phyloP scores from a whole-genome alignment of 2,888 invertebrate genomes.

The Pachydiplax longipennis region DNA sequence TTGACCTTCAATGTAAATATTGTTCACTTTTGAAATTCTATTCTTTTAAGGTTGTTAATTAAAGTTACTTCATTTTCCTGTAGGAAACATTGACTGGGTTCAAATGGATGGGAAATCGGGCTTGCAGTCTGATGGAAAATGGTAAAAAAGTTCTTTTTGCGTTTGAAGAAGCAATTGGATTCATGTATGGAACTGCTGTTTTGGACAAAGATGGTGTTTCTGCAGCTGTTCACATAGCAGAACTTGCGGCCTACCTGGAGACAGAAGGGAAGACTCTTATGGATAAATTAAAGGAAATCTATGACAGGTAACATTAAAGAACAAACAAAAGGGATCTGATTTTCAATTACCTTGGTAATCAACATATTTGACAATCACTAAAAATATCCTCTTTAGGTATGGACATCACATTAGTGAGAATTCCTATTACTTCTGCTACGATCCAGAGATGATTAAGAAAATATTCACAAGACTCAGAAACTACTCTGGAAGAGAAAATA shows the following conservation, averaged over 20 bases:
- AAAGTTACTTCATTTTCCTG: slow-evolving; percentile 6
- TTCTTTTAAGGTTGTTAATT: not conserved
- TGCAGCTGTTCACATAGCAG: slow-evolving; percentile 82
- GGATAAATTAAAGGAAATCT: slow-evolving; percentile 74
- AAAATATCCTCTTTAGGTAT: slow-evolving; percentile 65
- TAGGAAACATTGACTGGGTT: slow-evolving; percentile 97
- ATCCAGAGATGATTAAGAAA: slow-evolving; percentile 69
- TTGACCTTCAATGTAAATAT: no score
- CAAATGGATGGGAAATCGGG: slow-evolving; percentile 98
- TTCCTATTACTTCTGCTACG: slow-evolving; percentile 89
- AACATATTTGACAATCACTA: not conserved
- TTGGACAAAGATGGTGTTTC: slow-evolving; percentile 97
- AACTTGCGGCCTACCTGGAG: slow-evolving; percentile 76
- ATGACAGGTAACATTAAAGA: slow-evolving; percentile 65
- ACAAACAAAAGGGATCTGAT: not conserved
- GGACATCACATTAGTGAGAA: slow-evolving; percentile 89
- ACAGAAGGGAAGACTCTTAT: slow-evolving; percentile 60
- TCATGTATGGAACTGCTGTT: slow-evolving; percentile 89
- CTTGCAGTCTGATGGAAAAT: slow-evolving; percentile 72
- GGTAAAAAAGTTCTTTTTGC: slow-evolving; percentile 88
- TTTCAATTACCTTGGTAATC: not conserved
- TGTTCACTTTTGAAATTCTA: no score
- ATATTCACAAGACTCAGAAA: slow-evolving; percentile 87
- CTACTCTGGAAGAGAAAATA: slow-evolving; percentile 66
- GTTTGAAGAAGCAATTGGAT: slow-evolving; percentile 98